These are phyloP conservation scores for Dicentrarchus labrax DNA, from an alignment of 2,113 vertebrate genomes.

Conservation along the genomic window DNA sequence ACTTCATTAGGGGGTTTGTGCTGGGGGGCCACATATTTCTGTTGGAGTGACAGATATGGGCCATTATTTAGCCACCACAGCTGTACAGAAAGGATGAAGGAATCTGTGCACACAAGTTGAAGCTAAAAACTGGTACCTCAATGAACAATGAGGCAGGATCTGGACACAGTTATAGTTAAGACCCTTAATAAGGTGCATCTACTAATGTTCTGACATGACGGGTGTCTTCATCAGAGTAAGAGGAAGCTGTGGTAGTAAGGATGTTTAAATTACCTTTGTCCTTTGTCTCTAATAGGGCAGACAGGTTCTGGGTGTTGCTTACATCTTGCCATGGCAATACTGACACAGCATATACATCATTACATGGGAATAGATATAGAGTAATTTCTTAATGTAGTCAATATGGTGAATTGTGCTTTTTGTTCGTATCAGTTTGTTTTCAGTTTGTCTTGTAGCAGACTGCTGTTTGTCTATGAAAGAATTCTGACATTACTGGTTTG, in stretches of 20 bases:
- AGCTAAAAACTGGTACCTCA: not conserved
- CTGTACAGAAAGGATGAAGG: not conserved
- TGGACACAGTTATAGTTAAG: not conserved
- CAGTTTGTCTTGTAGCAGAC: too few species aligned
- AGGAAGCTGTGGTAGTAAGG: not conserved
- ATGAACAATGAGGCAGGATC: not conserved
- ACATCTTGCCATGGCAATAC: too few species aligned
- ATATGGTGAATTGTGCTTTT: too few species aligned
- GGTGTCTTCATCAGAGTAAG: not conserved
- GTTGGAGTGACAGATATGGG: too few species aligned
- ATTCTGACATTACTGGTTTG: too few species aligned
- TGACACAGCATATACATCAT: too few species aligned
- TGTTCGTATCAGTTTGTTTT: too few species aligned
- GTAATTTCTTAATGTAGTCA: too few species aligned
- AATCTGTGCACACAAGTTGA: not conserved
- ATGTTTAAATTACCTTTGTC: not conserved
- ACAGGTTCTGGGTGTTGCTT: not conserved
- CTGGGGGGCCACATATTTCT: too few species aligned
- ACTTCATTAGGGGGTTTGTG: not conserved
- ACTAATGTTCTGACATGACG: not conserved
- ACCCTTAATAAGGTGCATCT: not conserved
- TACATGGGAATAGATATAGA: too few species aligned
- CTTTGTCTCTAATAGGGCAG: not conserved
- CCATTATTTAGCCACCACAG: not conserved
- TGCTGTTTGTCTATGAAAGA: too few species aligned